phyloP scores from a whole-genome alignment of 2,113 vertebrate species.

The Sminthopsis crassicaudata region DNA sequence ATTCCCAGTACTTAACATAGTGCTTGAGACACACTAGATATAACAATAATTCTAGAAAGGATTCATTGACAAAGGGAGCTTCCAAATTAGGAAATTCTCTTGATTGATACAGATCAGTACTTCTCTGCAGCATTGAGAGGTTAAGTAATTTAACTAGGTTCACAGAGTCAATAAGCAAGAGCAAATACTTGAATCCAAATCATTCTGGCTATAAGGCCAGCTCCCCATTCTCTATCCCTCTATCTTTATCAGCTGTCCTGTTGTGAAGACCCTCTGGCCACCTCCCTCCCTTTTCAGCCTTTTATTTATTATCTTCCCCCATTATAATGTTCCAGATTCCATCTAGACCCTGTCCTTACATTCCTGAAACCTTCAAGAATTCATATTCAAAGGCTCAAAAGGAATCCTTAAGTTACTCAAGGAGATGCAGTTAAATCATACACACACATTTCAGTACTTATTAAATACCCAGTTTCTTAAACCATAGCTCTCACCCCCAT shows the following conservation, averaged over 20 bases:
- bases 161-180: not conserved
- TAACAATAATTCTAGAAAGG: not conserved
- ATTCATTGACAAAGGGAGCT: not conserved
- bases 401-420: too few species aligned
- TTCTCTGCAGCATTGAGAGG: too few species aligned
- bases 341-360: too few species aligned
- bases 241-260: not conserved
- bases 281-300: not conserved
- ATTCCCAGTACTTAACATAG: not conserved
- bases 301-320: not conserved
- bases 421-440: too few species aligned
- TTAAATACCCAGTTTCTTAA: too few species aligned
- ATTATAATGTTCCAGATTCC: not conserved
- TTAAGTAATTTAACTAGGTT: not conserved
- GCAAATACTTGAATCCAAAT: not conserved
- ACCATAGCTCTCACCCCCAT: too few species aligned
- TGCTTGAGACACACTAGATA: not conserved
- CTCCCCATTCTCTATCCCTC: not conserved
- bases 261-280: not conserved
- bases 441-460: too few species aligned
- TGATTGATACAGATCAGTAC: not conserved
- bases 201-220: too few species aligned
- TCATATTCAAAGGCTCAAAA: too few species aligned
- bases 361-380: too few species aligned
- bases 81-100: not conserved